Conservation (phyloP, 2,113 vertebrate genomes). For the Piprites chloris region DNA sequence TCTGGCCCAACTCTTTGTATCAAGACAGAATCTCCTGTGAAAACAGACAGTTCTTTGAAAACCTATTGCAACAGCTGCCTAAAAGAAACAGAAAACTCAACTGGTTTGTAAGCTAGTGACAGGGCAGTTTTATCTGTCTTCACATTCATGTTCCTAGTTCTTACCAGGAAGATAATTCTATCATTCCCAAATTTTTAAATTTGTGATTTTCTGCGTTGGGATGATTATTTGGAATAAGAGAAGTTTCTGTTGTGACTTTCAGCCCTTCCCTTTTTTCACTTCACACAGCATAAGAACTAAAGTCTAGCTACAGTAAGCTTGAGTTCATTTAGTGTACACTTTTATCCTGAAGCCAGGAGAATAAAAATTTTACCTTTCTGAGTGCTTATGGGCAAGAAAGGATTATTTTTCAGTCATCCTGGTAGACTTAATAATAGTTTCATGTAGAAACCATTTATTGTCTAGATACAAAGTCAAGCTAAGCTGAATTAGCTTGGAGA, state of each 20-base stretch:
- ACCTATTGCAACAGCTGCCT: neutral
- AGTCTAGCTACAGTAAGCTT: neutral
- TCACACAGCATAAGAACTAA: neutral
- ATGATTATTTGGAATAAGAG: neutral
- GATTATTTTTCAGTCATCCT: neutral
- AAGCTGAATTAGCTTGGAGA: neutral
- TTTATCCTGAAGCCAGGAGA: neutral
- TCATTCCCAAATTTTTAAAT: neutral
- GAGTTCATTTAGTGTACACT: neutral
- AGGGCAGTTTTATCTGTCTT: neutral
- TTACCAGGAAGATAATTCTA: neutral
- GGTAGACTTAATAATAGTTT: neutral
- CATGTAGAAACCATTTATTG: neutral
- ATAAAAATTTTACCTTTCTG: neutral
- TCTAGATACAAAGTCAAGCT: neutral
- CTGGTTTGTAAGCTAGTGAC: neutral
- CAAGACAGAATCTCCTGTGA: neutral
- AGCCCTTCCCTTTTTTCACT: neutral
- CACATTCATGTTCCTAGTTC: neutral
- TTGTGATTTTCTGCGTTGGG: neutral
- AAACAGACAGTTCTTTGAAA: constrained; percentile 3
- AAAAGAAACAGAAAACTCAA: neutral
- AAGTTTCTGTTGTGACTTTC: neutral
- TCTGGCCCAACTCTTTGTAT: neutral
- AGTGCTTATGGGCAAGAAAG: neutral